Evolutionary conservation across 2,888 invertebrate genomes (phyloP), one percentile per base, ranked within the genome.

Genomic region (Trissolcus brochymenae): DNA sequence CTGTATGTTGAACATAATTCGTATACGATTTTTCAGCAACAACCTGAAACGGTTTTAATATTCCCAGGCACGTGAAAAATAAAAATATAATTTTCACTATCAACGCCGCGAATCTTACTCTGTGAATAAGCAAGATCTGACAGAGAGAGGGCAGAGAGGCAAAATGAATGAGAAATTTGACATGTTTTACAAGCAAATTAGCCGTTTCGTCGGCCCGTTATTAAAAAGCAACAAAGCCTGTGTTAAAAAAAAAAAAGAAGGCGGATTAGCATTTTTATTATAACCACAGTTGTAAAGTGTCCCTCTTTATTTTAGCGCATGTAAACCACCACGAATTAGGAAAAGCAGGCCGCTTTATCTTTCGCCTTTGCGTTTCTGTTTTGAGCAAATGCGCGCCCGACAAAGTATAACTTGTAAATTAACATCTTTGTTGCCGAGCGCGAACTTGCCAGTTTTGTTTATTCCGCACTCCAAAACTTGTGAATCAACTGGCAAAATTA

Each of bases 181-280:
- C 11, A 46, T 46, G n/a, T 51, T 51, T 57, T 25, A 54, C 14
- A 54, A 54, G 46, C 46, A 51, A 43, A 43, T 57, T 43, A 29
- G 16, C 49, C 7, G 19, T 40, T 60, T 13, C 21, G 40, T 56
- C 40, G n/a, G 35, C 1, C 40, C 40, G 16, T 56, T 40, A 56
- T 56, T 56, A 56, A 56, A 56, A 56, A 40, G 40, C 35, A 56
- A 56, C 56, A 56, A 56, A 17, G 9, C 17, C 9, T n/a, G 56
- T 17, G 16, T 16, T 46, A 1, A 4, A 46, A 46, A 46, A 46
- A 46, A 46, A 14, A 13, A 6, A 13, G 7, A 46, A n/a, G 13
- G 25, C 46, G 29, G 29, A 64, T 64, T 43, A 64, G 16, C 64
- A 54, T 54, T 64, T 64, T 64, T 64, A 64, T 53, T 54, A 64